Evolutionary conservation across 2,113 vertebrate species (phyloP).

Genomic region (Myiozetetes cayanensis): DNA sequence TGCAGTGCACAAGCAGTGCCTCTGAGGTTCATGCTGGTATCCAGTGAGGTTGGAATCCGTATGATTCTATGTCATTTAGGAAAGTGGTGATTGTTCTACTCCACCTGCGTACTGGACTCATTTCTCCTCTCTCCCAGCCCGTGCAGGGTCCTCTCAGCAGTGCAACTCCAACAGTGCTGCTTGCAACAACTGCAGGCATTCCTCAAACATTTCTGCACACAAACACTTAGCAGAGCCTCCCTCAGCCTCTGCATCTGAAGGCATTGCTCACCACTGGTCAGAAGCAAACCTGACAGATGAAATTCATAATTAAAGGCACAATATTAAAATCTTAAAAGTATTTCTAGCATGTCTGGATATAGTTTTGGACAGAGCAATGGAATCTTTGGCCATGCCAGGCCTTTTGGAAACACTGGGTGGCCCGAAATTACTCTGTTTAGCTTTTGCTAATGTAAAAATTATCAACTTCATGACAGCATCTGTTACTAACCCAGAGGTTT

Average conservation of each 20-base stretch:
- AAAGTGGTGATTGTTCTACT: not conserved
- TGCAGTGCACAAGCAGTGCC: no score
- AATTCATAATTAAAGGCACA: conserved; percentile 4
- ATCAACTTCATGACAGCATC: conserved; percentile 16
- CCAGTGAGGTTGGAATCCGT: not conserved
- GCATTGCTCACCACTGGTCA: not conserved
- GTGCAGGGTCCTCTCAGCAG: not conserved
- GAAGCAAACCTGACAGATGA: not conserved
- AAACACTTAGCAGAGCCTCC: not conserved
- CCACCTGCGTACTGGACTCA: no score
- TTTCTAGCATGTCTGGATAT: not conserved
- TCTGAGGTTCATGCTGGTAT: not conserved
- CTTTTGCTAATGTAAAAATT: conserved; percentile 21
- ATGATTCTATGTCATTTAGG: not conserved
- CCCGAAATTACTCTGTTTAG: not conserved
- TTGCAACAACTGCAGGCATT: not conserved
- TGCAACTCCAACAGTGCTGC: not conserved
- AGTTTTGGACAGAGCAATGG: conserved; percentile 6
- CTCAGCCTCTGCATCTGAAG: not conserved
- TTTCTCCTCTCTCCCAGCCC: not conserved
- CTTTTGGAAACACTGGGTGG: conserved; percentile 19
- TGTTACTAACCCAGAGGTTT: conserved; percentile 7
- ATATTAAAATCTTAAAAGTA: not conserved
- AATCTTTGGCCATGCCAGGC: conserved; percentile 6
- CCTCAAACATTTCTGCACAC: not conserved